Conservation (phyloP, 2,113 vertebrate genomes). For the Nerophis lumbriciformis region DNA sequence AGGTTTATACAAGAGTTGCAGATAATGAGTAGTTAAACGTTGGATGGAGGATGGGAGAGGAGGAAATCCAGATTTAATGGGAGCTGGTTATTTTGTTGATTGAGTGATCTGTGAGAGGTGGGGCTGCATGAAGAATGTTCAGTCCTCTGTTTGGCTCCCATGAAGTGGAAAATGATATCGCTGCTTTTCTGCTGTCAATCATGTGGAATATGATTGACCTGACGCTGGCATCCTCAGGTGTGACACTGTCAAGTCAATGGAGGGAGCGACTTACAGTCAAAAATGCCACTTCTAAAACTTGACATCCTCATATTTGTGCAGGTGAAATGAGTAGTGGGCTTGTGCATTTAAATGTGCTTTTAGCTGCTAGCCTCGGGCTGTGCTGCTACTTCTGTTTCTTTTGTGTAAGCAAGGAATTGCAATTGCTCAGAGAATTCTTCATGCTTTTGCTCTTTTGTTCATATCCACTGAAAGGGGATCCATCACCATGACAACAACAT, state of each 20-base stretch:
- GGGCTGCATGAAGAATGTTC: neutral
- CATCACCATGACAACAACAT: too few species aligned
- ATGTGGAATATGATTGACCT: too few species aligned
- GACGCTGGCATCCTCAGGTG: too few species aligned
- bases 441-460: neutral
- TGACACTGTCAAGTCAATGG: too few species aligned
- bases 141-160: neutral
- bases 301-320: neutral
- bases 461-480: too few species aligned
- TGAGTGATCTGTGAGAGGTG: too few species aligned
- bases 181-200: too few species aligned
- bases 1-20: neutral
- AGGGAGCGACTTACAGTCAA: too few species aligned
- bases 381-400: neutral
- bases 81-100: neutral
- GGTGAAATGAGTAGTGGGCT: neutral
- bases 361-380: neutral
- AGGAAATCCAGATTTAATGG: neutral
- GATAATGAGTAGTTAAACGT: neutral
- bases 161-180: too few species aligned
- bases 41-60: neutral
- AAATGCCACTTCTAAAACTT: neutral
- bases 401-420: neutral
- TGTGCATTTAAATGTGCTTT: neutral
- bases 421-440: neutral